Evolutionary conservation across 2,797 vertebrate species (phyloP).

Genomic region (Iguana delicatissima): DNA sequence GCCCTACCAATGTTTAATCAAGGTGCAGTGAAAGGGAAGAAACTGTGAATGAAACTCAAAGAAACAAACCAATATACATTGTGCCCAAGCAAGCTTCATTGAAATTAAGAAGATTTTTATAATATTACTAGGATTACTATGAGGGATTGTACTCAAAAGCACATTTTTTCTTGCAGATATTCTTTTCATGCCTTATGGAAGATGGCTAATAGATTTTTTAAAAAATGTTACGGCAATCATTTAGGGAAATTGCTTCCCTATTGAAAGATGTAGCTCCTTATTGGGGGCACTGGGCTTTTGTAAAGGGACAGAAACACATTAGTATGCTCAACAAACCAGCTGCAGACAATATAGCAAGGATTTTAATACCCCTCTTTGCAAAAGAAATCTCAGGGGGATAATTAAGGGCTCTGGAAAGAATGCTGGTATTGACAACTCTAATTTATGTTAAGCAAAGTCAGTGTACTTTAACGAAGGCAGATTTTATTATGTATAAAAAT

Average conservation of each 20-base stretch:
- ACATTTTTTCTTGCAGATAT: background rate
- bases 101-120: background rate
- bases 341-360: background rate
- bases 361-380: conserved; percentile 29
- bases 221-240: background rate
- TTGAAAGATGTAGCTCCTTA: conserved; percentile 13
- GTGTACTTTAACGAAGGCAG: conserved; percentile 8
- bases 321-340: background rate
- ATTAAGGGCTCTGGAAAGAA: conserved; percentile 18
- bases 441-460: background rate
- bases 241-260: background rate
- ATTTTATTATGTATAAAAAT: background rate
- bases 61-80: background rate
- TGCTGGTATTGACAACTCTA: conserved; percentile 17
- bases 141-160: background rate
- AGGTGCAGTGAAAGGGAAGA: background rate
- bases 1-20: background rate
- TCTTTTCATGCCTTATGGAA: background rate
- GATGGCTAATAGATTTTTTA: background rate
- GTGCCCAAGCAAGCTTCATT: background rate
- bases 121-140: background rate
- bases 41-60: background rate
- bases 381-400: conserved; percentile 9
- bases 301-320: background rate
- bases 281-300: background rate